phyloP scores from a whole-genome alignment of 2,888 invertebrate species.

The Drosophila helvetica region DNA sequence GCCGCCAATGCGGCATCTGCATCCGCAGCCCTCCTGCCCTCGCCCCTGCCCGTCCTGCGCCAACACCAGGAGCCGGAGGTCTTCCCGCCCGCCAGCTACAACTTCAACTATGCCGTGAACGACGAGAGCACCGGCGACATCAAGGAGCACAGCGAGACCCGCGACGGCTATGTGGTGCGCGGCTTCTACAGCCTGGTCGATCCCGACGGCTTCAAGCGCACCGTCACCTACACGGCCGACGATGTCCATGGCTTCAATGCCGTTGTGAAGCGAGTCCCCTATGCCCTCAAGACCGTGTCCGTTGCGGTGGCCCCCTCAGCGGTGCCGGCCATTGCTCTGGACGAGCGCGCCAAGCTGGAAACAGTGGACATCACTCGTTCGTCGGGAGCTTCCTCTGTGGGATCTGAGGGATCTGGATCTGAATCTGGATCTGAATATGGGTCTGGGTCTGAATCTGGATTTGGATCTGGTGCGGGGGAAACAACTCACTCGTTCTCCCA shows the following conservation, averaged over 20 bases:
- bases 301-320: conserved; percentile 16
- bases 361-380: background rate
- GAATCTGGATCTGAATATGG: background rate
- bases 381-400: conserved; percentile 5
- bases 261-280: conserved; percentile 84
- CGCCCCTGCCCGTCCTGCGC: conserved; percentile 35
- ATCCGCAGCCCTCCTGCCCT: conserved; percentile 29
- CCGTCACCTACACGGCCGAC: conserved; percentile 85
- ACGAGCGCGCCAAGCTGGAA: conserved; percentile 45
- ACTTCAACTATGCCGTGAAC: conserved; percentile 84
- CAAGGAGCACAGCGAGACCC: conserved; percentile 85
- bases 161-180: conserved; percentile 85
- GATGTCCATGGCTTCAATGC: conserved; percentile 85
- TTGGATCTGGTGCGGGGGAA: background rate
- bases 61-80: conserved; percentile 52
- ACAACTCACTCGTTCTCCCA: conserved; percentile 4
- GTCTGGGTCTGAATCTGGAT: background rate
- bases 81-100: conserved; percentile 78
- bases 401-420: background rate
- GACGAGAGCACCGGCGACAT: conserved; percentile 85
- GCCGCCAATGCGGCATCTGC: conserved; percentile 35
- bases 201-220: conserved; percentile 85
- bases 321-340: conserved; percentile 18
- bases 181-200: conserved; percentile 85
- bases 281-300: conserved; percentile 50